Evolutionary conservation across 2,113 vertebrate species (phyloP), one percentile per base, ranked within the genome.

Genomic region (Bagarius yarrelli): DNA sequence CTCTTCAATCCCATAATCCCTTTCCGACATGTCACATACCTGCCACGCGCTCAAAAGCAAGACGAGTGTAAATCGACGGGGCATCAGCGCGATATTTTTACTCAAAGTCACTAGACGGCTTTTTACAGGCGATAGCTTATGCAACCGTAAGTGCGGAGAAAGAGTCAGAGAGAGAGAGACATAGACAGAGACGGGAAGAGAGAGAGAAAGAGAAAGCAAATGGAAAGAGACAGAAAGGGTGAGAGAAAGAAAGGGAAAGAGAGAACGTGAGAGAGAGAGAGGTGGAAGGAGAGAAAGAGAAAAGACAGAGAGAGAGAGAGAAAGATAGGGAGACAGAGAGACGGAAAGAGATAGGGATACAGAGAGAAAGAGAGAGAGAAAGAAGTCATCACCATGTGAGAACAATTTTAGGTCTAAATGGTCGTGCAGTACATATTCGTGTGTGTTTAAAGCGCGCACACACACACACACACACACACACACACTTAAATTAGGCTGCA

Each of bases 401-500:
- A 78, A 30, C 79, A 67, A 79, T 52, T 74, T 74, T 79, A 84
- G 69, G 74, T 71, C 66, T 81, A 70, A 53, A 73, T 71, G 19
- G 70, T 57, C 44, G 80, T 44, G 32, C 63, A 53, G 66, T 70
- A 53, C 30, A 30, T 61, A 13, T 71, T 27, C 60, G 66, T 71
- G 66, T 83, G 79, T 53, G 56, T 73, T 50, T 81, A 40, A 63
- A 59, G 60, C 70, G 66, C 73, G 63, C 60, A 32, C 72, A 66
- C 63, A 69, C 55, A 77, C 44, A 32, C 50, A 63, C 18, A 81
- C 5, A 69, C 3, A 25, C 21, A 64, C 8, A 53, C 40, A 55
- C 57, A 74, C 57, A 63, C 63, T 59, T 79, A 86, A 84, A 84
- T 86, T 86, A 80, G 82, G 66, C 76, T 77, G 83, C 82, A 82